Conservation (phyloP, 2,888 invertebrate species). For the Stenodema calcarata region DNA sequence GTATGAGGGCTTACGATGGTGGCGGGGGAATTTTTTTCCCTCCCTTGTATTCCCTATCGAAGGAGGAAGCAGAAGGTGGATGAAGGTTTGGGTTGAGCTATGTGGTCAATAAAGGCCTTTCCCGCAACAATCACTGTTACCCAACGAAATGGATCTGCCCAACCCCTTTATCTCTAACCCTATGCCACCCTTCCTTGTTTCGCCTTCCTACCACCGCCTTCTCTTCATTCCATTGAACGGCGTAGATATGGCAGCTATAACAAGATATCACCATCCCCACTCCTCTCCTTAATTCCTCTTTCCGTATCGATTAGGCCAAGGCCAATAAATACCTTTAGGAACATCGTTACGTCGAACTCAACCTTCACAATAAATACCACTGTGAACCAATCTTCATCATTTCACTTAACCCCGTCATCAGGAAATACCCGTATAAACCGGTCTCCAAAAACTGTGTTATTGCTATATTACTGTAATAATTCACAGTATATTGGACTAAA, state of each 20-base stretch:
- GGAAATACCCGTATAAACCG: no score
- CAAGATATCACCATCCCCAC: neutral
- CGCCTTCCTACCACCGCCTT: neutral
- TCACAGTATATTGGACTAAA: no score
- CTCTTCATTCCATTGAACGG: neutral
- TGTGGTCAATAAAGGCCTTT: constrained; percentile 23
- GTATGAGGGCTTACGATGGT: neutral
- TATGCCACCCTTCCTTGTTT: neutral
- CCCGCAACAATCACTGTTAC: constrained; percentile 27
- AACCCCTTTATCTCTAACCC: neutral
- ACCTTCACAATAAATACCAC: neutral
- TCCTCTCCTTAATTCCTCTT: neutral
- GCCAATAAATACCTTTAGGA: neutral
- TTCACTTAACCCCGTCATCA: neutral
- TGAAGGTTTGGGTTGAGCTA: constrained; percentile 26
- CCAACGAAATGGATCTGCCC: constrained; percentile 20
- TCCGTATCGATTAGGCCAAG: neutral
- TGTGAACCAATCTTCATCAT: no score
- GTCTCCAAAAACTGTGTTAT: no score
- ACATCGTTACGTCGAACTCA: neutral
- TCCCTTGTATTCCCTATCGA: neutral
- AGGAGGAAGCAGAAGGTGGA: neutral
- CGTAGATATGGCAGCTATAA: neutral
- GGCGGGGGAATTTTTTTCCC: neutral
- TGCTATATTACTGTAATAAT: no score